A percentile compares a stretch with the other conserved stretches of the same genome.
These are phyloP conservation scores for Neuroterus valhalla DNA, from an alignment of 1,140 invertebrate species.

Conservation along the genomic window DNA sequence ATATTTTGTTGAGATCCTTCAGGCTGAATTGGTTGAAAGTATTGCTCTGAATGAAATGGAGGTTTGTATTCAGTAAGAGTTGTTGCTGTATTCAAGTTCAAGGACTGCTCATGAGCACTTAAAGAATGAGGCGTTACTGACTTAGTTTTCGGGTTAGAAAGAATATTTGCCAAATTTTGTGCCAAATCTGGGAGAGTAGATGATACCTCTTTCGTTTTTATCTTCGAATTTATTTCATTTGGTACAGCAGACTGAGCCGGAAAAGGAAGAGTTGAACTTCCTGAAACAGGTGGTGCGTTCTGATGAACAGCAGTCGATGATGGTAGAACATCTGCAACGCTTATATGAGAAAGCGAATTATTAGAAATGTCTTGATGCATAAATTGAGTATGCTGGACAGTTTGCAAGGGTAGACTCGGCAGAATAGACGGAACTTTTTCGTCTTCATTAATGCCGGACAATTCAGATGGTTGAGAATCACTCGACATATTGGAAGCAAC, in stretches of 20 bases:
- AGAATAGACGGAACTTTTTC: constrained; percentile 42
- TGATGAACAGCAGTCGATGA: constrained; percentile 50
- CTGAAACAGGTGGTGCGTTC: constrained; percentile 35
- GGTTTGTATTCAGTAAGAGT: constrained; percentile 46
- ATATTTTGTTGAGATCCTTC: constrained; percentile 52
- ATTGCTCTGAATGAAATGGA: constrained; percentile 64
- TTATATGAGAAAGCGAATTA: constrained; percentile 16
- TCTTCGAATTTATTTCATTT: constrained; percentile 60
- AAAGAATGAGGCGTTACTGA: constrained; percentile 59
- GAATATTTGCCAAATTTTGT: constrained; percentile 72
- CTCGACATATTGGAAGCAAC: constrained; percentile 64
- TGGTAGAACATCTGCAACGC: constrained; percentile 45
- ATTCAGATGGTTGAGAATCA: constrained; percentile 67
- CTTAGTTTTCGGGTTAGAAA: constrained; percentile 73
- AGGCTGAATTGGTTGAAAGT: constrained; percentile 69
- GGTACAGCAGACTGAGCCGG: constrained; percentile 44
- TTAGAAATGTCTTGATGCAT: constrained; percentile 34
- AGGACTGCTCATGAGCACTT: constrained; percentile 53
- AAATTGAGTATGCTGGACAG: constrained; percentile 33
- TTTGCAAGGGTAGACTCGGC: constrained; percentile 36
- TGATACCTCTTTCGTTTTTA: constrained; percentile 70
- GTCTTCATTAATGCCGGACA: constrained; percentile 49
- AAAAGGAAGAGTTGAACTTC: constrained; percentile 36
- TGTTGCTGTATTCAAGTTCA: constrained; percentile 37
- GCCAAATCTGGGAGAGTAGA: constrained; percentile 72